Evolutionary conservation across 2,113 vertebrate species (phyloP), one percentile per base, ranked within the genome.

Genomic region (Sapayoa aenigma): DNA sequence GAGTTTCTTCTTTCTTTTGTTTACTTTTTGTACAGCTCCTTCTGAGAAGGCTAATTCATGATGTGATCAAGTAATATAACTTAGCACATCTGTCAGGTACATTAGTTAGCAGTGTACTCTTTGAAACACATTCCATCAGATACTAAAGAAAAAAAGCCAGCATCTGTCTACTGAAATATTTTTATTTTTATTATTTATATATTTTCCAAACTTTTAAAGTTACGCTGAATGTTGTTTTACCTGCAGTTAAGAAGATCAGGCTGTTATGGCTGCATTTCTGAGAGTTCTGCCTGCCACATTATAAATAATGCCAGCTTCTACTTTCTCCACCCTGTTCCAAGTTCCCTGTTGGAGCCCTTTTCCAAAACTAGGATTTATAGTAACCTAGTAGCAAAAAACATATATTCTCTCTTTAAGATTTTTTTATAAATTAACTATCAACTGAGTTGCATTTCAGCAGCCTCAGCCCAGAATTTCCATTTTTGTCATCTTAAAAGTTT

Each of bases 191-290:
- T 81, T 94, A 76, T 94, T 82, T 91, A 65, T 94, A 17, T 89
- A 62, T 95, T 96, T 97, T 94, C 84, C 86, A 83, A 17, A 71
- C 20, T 87, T 89, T 53, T 74, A 0, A 85, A 76, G 56, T 88
- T 95, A 73, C 76, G 95, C 59, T n/a, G 93, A 95, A 68, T 96
- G 96, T 95, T 97, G 82, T 96, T 97, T 96, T 97, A 96, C 96
- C 91, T 96, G 93, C 78, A 97, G 58, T 88, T 90, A 77, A 73
- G 90, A 85, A 75, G 92, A 95, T 82, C 73, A 87, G 81, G 66
- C 96, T 96, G 72, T 94, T 95, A 93, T 82, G 74, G 86, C 87
- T 87, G 59, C 74, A 33, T 95, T 97, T 96, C 60, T 92, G 41
- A 76, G 74, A 90, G 81, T 96, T 89, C 49, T 96, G 46, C 63